Conservation (phyloP, 2,797 vertebrate species). For the Clarias pachynema region DNA sequence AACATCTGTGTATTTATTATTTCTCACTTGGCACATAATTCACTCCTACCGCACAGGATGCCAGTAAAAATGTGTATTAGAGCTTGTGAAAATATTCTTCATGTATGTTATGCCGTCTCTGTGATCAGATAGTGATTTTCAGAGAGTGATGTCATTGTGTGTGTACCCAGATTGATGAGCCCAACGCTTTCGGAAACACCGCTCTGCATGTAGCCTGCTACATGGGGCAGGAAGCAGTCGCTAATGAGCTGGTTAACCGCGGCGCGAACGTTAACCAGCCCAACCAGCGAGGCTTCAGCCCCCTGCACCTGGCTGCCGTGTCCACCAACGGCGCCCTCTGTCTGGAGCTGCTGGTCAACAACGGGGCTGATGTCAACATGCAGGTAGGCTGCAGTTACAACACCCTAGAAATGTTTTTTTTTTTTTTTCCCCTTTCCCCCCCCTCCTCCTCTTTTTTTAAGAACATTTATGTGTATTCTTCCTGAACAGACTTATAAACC, state of each 20-base stretch:
- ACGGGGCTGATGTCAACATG: slow-evolving; percentile 97
- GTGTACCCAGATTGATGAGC: slow-evolving; percentile 87
- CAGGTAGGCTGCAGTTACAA: slow-evolving; percentile 76
- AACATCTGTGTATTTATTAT: no score
- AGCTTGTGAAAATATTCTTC: not conserved
- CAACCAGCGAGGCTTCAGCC: slow-evolving; percentile 94
- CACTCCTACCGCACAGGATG: no score
- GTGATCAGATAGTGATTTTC: no score
- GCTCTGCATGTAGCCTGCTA: slow-evolving; percentile 97
- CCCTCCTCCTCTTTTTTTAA: no score
- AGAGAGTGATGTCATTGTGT: not conserved
- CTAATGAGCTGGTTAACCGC: slow-evolving; percentile 94
- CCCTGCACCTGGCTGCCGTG: slow-evolving; percentile 95
- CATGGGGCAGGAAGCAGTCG: slow-evolving; percentile 96
- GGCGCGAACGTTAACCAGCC: slow-evolving; percentile 98
- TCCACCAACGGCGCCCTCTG: slow-evolving; percentile 98
- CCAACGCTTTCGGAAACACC: slow-evolving; percentile 95
- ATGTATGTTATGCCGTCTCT: not conserved
- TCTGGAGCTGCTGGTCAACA: slow-evolving; percentile 97
- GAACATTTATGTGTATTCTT: no score
- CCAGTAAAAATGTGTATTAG: not conserved
- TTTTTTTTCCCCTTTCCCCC: no score
- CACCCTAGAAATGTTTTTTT: not conserved
- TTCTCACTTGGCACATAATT: no score
- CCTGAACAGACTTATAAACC: no score